Conservation (phyloP, 2,113 vertebrate species). For the Acanthochromis polyacanthus region DNA sequence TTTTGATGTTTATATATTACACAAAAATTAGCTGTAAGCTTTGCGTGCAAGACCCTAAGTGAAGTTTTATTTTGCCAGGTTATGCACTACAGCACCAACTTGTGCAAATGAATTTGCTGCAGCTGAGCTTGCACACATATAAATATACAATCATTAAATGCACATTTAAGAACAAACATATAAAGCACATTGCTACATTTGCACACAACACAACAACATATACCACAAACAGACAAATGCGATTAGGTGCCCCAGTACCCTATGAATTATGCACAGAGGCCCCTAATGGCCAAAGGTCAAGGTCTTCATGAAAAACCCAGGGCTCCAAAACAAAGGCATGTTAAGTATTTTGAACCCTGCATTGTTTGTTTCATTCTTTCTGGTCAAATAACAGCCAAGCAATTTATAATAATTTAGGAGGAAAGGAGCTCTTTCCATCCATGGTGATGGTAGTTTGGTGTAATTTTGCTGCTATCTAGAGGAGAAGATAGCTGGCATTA, state of each 20-base stretch:
- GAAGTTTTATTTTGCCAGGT: no score
- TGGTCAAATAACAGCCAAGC: slow-evolving; percentile 1
- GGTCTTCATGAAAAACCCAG: slow-evolving; percentile 79
- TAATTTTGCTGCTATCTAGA: slow-evolving; percentile 5
- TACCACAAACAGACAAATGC: slow-evolving; percentile 73
- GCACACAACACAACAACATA: slow-evolving; percentile 6
- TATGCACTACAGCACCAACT: neutral
- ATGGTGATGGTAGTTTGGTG: neutral
- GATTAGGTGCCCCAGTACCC: slow-evolving; percentile 82
- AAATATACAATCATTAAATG: neutral
- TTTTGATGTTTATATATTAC: no score
- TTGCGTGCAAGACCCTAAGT: no score
- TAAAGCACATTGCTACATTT: slow-evolving; percentile 6
- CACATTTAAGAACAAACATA: slow-evolving; percentile 8
- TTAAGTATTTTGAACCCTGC: slow-evolving; percentile 22
- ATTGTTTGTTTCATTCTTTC: slow-evolving; percentile 8
- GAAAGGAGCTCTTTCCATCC: neutral
- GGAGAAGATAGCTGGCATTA: neutral
- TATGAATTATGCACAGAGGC: slow-evolving; percentile 78
- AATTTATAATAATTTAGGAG: slow-evolving; percentile 21
- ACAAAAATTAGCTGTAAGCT: no score
- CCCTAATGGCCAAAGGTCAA: slow-evolving; percentile 85
- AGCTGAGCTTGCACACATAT: neutral
- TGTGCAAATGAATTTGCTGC: neutral
- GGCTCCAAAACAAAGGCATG: slow-evolving; percentile 34